phyloP scores from a whole-genome alignment of 2,797 vertebrate species.

The Dermochelys coriacea region DNA sequence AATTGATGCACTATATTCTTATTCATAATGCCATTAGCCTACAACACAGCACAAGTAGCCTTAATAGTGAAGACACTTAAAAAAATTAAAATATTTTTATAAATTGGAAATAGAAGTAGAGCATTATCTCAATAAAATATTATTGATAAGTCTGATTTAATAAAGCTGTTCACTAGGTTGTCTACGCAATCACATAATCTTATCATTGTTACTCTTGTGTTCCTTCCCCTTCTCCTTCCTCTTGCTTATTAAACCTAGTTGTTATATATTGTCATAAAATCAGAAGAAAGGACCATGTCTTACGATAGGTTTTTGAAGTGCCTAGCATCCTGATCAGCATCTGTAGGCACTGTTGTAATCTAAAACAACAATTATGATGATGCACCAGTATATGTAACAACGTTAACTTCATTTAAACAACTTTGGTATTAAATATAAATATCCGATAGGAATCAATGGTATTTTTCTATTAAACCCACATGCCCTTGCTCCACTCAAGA shows the following conservation, averaged over 20 bases:
- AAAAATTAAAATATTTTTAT: neutral
- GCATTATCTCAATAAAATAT: neutral
- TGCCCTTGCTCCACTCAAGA: neutral
- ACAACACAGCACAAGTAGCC: neutral
- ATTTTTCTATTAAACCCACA: neutral
- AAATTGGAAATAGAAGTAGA: neutral
- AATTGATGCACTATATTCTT: neutral
- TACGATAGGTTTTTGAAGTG: neutral
- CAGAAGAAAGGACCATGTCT: neutral
- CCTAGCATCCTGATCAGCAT: neutral
- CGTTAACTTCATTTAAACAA: neutral
- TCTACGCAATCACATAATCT: neutral
- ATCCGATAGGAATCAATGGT: neutral
- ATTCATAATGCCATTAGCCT: slow-evolving; percentile 26
- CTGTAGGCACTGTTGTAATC: neutral
- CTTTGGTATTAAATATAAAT: neutral
- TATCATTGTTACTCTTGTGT: neutral
- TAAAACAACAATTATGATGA: neutral
- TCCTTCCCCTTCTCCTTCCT: neutral
- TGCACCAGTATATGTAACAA: no score
- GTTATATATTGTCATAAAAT: neutral
- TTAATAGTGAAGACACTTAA: neutral
- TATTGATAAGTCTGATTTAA: neutral
- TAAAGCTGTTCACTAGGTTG: neutral
- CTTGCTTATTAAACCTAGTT: neutral